phyloP scores from a whole-genome alignment of 1,140 invertebrate species.

The Pentalonia nigronervosa region DNA sequence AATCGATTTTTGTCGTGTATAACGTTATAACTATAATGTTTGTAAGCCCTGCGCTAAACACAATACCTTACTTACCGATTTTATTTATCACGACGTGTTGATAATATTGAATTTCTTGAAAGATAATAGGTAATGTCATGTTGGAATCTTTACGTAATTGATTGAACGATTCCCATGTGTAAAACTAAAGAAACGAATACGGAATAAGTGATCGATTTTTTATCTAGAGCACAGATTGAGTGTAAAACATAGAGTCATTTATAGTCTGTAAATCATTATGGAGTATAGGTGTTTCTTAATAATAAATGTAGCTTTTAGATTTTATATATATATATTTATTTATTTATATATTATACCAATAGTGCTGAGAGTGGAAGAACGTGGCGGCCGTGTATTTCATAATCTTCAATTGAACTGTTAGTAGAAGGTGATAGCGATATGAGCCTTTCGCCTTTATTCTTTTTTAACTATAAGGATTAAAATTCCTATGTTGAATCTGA shows the following conservation, averaged over 20 bases:
- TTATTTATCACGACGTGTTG: constrained; percentile 30
- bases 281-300: background rate
- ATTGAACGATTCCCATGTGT: constrained; percentile 23
- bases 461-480: background rate
- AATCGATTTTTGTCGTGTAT: too few relatives aligned
- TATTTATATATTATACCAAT: constrained; percentile 30
- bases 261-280: background rate
- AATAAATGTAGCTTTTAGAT: background rate
- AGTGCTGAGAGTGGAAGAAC: constrained; percentile 30
- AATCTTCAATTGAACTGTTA: constrained; percentile 42
- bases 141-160: background rate
- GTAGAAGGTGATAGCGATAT: background rate
- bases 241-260: background rate
- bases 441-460: constrained; percentile 21
- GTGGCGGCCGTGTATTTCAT: constrained; percentile 30
- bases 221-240: too few relatives aligned
- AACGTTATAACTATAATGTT: too few relatives aligned
- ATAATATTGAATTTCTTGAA: constrained; percentile 25
- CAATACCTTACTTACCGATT: background rate
- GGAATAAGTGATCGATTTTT: background rate
- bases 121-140: background rate
- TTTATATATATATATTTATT: too few relatives aligned
- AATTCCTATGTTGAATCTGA: background rate
- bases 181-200: constrained; percentile 1
- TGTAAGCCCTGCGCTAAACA: background rate